Evolutionary conservation across 2,113 vertebrate species (phyloP).

Genomic region (Tyrannus savana): DNA sequence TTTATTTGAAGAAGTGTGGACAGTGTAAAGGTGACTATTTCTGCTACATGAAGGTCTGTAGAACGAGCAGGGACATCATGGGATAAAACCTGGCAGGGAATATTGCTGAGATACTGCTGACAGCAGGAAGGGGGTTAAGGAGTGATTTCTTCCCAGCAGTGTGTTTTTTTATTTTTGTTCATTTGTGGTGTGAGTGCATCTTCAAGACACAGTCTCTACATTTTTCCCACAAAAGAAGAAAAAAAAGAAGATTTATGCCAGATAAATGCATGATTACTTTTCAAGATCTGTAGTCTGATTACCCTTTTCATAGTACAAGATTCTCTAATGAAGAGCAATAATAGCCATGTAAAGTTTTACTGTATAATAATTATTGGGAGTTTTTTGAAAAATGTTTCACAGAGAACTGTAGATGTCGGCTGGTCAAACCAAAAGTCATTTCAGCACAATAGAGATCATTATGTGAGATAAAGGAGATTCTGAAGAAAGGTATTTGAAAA

Average conservation of each 20-base stretch:
- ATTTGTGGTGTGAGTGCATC: not conserved
- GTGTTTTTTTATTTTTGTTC: not conserved
- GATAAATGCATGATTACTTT: not conserved
- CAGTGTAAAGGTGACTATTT: not conserved
- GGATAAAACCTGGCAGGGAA: not conserved
- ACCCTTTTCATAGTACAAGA: not conserved
- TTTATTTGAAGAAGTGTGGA: not conserved
- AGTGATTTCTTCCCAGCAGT: not conserved
- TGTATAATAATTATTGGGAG: not conserved
- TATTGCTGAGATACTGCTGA: not conserved
- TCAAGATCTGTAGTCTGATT: not conserved
- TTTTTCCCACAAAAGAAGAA: not conserved
- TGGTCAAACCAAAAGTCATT: not conserved
- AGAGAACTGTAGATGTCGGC: not conserved
- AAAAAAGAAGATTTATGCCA: not conserved
- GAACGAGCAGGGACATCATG: accelerated
- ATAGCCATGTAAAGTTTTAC: not conserved
- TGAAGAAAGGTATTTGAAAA: not conserved
- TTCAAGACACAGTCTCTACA: not conserved
- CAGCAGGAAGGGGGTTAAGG: not conserved
- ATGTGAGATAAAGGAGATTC: not conserved
- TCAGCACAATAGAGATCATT: not conserved
- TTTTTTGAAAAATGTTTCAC: not conserved
- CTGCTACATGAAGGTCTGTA: not conserved
- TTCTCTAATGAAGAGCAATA: not conserved